Percentiles rank a stretch among this genome's conserved stretches.
Conservation (phyloP, 2,113 vertebrate genomes). For the Dicaeum eximium region DNA sequence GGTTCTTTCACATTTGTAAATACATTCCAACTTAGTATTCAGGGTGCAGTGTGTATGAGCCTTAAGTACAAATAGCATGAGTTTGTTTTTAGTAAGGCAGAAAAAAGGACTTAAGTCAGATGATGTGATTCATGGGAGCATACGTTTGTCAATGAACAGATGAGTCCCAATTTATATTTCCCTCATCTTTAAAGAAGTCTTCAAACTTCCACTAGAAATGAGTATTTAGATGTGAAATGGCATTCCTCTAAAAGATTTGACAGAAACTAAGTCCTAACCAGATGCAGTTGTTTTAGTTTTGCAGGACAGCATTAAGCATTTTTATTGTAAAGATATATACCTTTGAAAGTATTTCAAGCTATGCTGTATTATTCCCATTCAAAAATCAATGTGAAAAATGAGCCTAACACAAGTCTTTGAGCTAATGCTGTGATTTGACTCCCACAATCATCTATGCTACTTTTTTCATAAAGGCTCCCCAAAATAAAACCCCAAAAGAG, state of each 20-base stretch:
- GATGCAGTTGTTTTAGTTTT: not conserved
- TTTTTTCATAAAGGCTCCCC: not conserved
- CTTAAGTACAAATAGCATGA: conserved; percentile 65
- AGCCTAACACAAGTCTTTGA: not conserved
- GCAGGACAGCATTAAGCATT: not conserved
- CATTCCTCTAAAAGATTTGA: not conserved
- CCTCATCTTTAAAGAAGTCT: not conserved
- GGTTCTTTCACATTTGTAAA: conserved; percentile 72
- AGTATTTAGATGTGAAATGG: not conserved
- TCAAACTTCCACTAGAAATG: conserved; percentile 2
- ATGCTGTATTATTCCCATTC: not conserved
- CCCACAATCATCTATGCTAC: not conserved
- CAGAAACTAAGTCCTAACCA: not conserved
- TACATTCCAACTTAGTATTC: conserved; percentile 72
- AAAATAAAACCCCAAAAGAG: not conserved
- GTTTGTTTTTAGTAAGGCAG: conserved; percentile 67
- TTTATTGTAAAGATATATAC: not conserved
- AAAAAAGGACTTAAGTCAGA: conserved; percentile 61
- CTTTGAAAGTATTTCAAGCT: not conserved
- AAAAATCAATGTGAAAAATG: not conserved
- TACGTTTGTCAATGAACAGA: conserved; percentile 47
- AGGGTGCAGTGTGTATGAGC: conserved; percentile 53
- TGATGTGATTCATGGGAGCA: conserved; percentile 48
- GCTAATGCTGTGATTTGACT: not conserved
- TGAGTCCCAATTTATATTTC: conserved; percentile 39